These are phyloP conservation scores for Deladenus siricidicola DNA, from an alignment of 2,888 invertebrate genomes.

Conservation along the genomic window DNA sequence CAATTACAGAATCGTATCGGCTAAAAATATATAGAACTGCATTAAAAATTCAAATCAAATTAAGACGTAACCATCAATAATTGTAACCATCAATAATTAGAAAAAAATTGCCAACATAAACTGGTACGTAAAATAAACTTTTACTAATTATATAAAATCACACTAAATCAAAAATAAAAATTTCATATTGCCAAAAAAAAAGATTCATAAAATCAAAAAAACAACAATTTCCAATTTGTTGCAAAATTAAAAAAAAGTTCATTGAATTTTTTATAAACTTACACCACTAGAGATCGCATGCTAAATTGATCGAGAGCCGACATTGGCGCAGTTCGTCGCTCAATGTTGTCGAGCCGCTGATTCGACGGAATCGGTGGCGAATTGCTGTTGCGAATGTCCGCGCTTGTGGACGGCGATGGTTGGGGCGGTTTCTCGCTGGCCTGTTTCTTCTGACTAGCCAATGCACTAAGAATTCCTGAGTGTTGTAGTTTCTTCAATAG, in stretches of 20 bases:
- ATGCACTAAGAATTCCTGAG: slow-evolving; percentile 22
- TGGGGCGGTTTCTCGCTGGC: background rate
- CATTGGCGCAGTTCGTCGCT: slow-evolving; percentile 56
- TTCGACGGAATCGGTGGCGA: slow-evolving; percentile 28
- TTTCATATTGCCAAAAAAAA: background rate
- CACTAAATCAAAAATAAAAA: no score
- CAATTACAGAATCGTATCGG: slow-evolving; percentile 67
- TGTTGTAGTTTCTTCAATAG: slow-evolving; percentile 23
- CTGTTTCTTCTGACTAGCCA: background rate
- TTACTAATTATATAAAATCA: no score
- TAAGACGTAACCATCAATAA: no score
- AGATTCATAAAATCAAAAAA: background rate
- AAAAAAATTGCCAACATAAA: no score
- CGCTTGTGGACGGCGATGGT: background rate
- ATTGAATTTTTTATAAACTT: slow-evolving; percentile 10
- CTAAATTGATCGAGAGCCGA: slow-evolving; percentile 56
- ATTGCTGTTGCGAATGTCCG: slow-evolving; percentile 1
- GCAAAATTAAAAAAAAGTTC: slow-evolving; percentile 7
- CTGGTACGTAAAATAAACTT: no score
- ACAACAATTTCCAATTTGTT: no score
- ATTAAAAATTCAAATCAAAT: background rate
- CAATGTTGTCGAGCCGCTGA: slow-evolving; percentile 16
- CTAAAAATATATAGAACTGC: slow-evolving; percentile 56
- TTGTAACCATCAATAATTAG: no score
- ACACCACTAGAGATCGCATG: slow-evolving; percentile 33